These are phyloP conservation scores for Apogon hyalosoma DNA, from an alignment of 2,797 vertebrate genomes.

Conservation along the genomic window DNA sequence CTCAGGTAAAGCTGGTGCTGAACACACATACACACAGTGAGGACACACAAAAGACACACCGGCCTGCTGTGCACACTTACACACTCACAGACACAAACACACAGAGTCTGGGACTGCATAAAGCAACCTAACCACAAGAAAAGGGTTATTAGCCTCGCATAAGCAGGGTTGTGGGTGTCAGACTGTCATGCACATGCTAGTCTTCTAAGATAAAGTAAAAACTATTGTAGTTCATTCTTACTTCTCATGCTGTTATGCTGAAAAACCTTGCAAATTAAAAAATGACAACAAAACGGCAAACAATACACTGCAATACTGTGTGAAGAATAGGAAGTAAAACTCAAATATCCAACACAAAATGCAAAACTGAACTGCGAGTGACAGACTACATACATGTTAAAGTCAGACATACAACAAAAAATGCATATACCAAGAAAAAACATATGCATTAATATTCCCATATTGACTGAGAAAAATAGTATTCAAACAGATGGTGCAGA, in stretches of 20 bases:
- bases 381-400: slow-evolving; percentile 22
- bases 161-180: slow-evolving; percentile 1
- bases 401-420: slow-evolving; percentile 35
- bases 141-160: slow-evolving; percentile 51
- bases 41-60: slow-evolving; percentile 35
- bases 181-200: slow-evolving; percentile 47
- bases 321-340: slow-evolving; percentile 21
- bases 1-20: slow-evolving; percentile 69
- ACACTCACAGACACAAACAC: slow-evolving; percentile 20
- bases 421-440: slow-evolving; percentile 48
- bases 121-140: slow-evolving; percentile 54
- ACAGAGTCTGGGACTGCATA: slow-evolving; percentile 54
- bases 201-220: slow-evolving; percentile 34
- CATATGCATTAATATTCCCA: slow-evolving; percentile 40
- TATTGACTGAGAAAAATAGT: slow-evolving; percentile 11
- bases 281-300: not conserved
- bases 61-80: slow-evolving; percentile 18
- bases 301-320: not conserved
- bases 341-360: slow-evolving; percentile 24
- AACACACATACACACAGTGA: slow-evolving; percentile 51
- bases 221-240: slow-evolving; percentile 13
- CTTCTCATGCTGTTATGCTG: slow-evolving; percentile 33
- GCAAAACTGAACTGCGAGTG: slow-evolving; percentile 22
- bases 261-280: slow-evolving; percentile 53
- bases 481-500: slow-evolving; percentile 29